A percentile compares a stretch with the other conserved stretches of the same genome.
These are phyloP conservation scores for Apteryx owenii DNA, from an alignment of 2,113 vertebrate species.

Conservation along the genomic window DNA sequence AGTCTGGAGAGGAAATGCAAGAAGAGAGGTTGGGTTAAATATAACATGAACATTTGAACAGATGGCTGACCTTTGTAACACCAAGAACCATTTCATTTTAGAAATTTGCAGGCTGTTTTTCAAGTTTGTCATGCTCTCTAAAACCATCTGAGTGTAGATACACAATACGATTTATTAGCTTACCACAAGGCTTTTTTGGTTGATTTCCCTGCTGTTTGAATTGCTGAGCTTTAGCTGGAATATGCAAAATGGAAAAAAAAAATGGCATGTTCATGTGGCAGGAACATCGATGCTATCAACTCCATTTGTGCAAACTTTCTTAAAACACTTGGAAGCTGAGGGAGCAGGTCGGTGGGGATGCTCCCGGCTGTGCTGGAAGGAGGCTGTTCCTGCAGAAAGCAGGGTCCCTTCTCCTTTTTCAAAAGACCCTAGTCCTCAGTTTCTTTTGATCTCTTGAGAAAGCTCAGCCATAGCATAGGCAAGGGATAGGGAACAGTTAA, in stretches of 20 bases:
- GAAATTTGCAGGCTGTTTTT: slow-evolving; percentile 4
- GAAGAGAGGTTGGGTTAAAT: background rate
- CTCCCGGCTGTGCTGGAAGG: rapidly evolving
- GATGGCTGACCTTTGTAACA: slow-evolving; percentile 47
- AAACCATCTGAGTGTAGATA: background rate
- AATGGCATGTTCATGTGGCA: background rate
- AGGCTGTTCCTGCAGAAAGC: background rate
- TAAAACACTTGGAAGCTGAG: background rate
- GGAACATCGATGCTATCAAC: rapidly evolving
- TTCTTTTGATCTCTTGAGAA: background rate
- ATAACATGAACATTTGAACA: slow-evolving; percentile 21
- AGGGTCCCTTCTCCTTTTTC: background rate
- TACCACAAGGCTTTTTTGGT: background rate
- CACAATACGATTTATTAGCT: background rate
- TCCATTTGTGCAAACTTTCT: background rate
- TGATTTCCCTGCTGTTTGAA: slow-evolving; percentile 2
- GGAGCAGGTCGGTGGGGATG: background rate
- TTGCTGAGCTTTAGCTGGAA: background rate
- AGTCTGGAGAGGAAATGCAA: background rate
- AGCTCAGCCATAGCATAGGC: background rate
- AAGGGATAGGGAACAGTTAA: slow-evolving; percentile 30
- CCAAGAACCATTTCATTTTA: slow-evolving; percentile 25
- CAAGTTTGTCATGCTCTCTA: background rate
- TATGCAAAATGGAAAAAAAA: background rate
- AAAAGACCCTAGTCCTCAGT: background rate